Evolutionary conservation across 1,140 invertebrate genomes (phyloP).

Genomic region (Hylyphantes graminicola): DNA sequence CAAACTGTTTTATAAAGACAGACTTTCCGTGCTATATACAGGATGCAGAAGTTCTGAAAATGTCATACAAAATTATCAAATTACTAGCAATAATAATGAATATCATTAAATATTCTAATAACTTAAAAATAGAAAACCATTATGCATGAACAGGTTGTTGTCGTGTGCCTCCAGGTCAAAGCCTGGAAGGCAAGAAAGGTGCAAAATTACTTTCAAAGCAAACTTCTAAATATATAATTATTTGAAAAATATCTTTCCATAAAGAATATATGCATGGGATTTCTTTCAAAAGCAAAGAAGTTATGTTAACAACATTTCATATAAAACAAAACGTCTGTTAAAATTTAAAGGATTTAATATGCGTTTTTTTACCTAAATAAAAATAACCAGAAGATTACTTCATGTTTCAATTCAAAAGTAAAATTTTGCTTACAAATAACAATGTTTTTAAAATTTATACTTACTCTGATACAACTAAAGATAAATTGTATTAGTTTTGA

Average conservation of each 20-base stretch:
- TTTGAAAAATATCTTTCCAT: background rate
- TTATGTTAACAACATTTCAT: too few species aligned
- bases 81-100: background rate
- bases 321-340: background rate
- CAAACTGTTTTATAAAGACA: slow-evolving; percentile 15
- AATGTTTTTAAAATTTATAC: background rate
- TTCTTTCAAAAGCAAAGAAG: too few species aligned
- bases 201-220: background rate
- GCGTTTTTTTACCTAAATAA: background rate
- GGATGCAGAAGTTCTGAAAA: slow-evolving; percentile 1
- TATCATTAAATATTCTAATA: background rate
- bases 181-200: background rate
- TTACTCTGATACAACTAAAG: background rate
- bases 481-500: background rate
- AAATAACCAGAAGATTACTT: background rate
- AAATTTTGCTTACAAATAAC: background rate
- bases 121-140: background rate
- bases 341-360: background rate
- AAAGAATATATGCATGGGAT: too few species aligned
- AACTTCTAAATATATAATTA: background rate
- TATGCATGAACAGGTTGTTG: background rate
- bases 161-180: background rate
- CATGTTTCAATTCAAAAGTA: background rate
- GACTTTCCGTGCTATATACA: background rate
- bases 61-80: slow-evolving; percentile 2